Evolutionary conservation across 2,888 invertebrate genomes (phyloP), one percentile per base, ranked within the genome.

Genomic region (Tridacna gigas): DNA sequence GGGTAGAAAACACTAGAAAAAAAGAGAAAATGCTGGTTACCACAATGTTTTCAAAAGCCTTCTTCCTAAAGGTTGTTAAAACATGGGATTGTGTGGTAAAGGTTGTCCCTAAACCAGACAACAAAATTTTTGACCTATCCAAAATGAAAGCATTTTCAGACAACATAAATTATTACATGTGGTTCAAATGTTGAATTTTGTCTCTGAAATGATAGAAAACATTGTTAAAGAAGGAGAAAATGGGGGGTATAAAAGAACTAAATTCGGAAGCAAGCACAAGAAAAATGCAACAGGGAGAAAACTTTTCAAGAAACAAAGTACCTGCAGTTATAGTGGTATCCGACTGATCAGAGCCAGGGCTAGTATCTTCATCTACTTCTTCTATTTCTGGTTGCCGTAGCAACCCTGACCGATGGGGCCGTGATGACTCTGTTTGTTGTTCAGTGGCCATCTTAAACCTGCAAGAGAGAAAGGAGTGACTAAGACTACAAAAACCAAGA

Each of bases 311-410:
- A 4, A 37, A 37, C 15, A 4, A 28, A n/a, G 66, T 79, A 90
- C 89, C 89, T 83, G 92, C 89, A 61, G 91, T 91, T 60, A 93
- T 90, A 74, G 93, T 93, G 75, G 91, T 88, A 80, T 93, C 93
- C 25, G 93, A 93, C 60, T 90, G 89, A 86, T 93, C 93, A 67
- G 92, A 92, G 74, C 90, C 91, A 22, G 93, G 92, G 81, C 93
- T 92, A 47, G 86, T 90, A 48, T 89, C 89, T 65, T 90, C 90
- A 76, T 93, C 93, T 48, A 91, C 92, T 74, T 94, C 94, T 77
- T 94, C 94, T 25, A 94, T 92, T 88, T 94, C 94, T n/a, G 92
- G 91, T 89, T 95, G 95, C 61, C 88, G 88, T 20, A 93, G 89
- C 45, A 88, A 84, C 51, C 79, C 86, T 45, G 73, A 60, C 26